Evolutionary conservation across 1,140 invertebrate genomes (phyloP).

Genomic region (Aphis gossypii): DNA sequence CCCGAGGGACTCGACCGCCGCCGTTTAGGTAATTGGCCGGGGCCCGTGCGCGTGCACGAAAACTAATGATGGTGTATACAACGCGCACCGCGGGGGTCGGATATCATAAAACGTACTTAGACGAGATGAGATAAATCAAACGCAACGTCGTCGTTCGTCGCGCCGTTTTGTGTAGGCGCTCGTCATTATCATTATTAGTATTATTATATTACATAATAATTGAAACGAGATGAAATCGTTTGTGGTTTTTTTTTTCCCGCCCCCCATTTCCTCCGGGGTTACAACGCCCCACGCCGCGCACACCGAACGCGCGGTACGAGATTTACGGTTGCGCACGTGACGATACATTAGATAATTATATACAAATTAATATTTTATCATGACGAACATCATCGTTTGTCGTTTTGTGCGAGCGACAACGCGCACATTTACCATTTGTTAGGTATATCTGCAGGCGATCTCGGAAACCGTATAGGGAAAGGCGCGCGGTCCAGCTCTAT

Average conservation of each 20-base stretch:
- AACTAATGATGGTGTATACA: neutral
- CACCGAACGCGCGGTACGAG: too few relatives aligned
- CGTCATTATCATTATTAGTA: neutral
- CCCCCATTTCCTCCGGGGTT: neutral
- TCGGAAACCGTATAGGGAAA: too few relatives aligned
- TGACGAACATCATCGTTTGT: too few relatives aligned
- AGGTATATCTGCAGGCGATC: too few relatives aligned
- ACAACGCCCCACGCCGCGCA: too few relatives aligned
- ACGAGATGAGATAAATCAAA: neutral
- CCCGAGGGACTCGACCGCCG: constrained; percentile 19
- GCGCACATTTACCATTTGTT: too few relatives aligned
- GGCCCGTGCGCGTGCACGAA: neutral
- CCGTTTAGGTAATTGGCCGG: constrained; percentile 32
- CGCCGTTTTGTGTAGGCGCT: neutral
- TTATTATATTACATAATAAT: neutral
- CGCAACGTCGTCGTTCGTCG: neutral
- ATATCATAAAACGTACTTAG: neutral
- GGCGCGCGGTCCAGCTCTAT: too few relatives aligned
- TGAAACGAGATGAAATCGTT: constrained; percentile 10
- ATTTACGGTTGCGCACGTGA: too few relatives aligned
- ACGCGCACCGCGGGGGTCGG: neutral
- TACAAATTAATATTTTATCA: too few relatives aligned
- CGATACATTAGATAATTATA: too few relatives aligned
- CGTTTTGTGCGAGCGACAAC: too few relatives aligned
- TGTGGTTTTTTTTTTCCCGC: neutral